Evolutionary conservation across 2,113 vertebrate genomes (phyloP).

Genomic region (Apteryx mantelli): DNA sequence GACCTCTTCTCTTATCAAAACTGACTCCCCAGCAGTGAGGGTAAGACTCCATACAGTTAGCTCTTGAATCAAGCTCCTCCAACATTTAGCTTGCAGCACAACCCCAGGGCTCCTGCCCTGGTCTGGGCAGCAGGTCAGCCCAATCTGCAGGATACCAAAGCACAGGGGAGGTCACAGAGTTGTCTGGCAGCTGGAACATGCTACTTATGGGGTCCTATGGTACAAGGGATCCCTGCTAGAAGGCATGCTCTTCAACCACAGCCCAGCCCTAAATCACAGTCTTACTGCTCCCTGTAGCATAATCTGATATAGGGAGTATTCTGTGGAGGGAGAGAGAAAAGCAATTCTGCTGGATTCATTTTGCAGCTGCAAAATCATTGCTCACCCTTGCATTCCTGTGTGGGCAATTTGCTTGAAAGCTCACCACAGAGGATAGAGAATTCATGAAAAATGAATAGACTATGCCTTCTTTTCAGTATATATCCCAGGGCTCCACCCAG

Average conservation of each 20-base stretch:
- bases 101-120: not conserved
- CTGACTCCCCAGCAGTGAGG: not conserved
- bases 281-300: not conserved
- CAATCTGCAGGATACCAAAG: not conserved
- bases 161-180: not conserved
- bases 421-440: not conserved
- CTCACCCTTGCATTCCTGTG: not conserved
- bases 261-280: not conserved
- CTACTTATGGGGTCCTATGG: not conserved
- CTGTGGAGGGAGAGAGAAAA: not conserved
- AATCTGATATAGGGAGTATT: not conserved
- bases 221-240: not conserved
- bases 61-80: not conserved
- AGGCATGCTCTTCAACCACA: not conserved
- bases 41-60: not conserved
- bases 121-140: not conserved
- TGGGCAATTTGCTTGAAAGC: not conserved
- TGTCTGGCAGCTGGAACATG: not conserved
- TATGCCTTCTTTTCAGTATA: not conserved
- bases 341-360: not conserved
- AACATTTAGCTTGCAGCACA: not conserved
- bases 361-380: not conserved
- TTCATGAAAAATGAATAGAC: not conserved
- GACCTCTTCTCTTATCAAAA: not conserved
- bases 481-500: not conserved